phyloP scores from a whole-genome alignment of 1,140 invertebrate genomes.

The Argopecten irradians region DNA sequence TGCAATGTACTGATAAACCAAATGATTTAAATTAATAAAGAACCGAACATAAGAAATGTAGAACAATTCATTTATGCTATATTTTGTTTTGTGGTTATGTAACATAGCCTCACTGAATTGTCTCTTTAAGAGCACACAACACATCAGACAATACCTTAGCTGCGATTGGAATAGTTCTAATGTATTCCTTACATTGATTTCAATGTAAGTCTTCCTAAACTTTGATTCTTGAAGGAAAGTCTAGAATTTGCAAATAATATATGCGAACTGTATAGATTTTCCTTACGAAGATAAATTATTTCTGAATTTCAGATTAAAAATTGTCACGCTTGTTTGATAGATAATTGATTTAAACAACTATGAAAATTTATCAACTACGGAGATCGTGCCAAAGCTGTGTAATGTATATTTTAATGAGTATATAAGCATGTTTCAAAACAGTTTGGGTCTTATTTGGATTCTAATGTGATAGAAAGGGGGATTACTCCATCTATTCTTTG shows the following conservation, averaged over 20 bases:
- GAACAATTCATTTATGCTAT: too few species aligned
- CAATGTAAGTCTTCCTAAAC: background rate
- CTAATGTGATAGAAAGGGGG: slow-evolving; percentile 15
- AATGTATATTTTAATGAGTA: slow-evolving; percentile 23
- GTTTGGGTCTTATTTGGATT: slow-evolving; percentile 22
- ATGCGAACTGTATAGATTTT: background rate
- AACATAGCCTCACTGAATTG: too few species aligned
- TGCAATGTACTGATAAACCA: too few species aligned
- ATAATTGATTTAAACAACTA: background rate
- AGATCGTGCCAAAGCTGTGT: background rate
- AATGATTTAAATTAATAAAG: too few species aligned
- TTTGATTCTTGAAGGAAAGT: background rate
- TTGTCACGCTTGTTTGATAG: background rate
- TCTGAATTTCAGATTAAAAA: background rate
- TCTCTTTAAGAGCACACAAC: too few species aligned
- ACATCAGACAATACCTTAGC: too few species aligned
- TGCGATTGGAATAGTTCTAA: background rate
- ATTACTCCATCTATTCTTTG: slow-evolving; percentile 1
- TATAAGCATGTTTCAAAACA: slow-evolving; percentile 12
- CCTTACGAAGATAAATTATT: background rate
- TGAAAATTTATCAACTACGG: background rate
- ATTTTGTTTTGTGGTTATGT: too few species aligned
- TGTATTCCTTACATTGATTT: background rate
- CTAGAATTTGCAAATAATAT: background rate
- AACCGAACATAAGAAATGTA: too few species aligned